Evolutionary conservation across 1,140 invertebrate genomes (phyloP), one percentile per base, ranked within the genome.

Genomic region (Tribolium castaneum): DNA sequence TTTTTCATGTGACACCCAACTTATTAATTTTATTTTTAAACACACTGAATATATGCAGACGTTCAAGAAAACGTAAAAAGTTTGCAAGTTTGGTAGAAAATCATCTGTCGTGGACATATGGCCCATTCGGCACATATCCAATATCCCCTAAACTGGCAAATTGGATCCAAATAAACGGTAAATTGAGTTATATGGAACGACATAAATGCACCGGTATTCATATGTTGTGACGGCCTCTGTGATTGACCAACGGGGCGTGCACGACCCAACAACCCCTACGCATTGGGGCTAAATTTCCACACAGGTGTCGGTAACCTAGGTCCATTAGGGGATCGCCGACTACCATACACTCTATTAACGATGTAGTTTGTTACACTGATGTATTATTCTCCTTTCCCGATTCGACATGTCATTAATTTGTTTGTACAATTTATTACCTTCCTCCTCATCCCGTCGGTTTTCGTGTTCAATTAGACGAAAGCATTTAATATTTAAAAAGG

Each of bases 211-310:
- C 70, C 39, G 70, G 39, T 72, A 72, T 72, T 72, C 70, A 72
- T 72, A 30, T 72, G 45, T 72, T 72, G 45, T 72, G 70, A 72
- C 70, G 70, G 70, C 14, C 25, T 51, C 70, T 72, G 50, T 72
- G 70, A 72, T 72, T 72, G 70, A 72, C 70, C 70, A 72, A 22
- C 50, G 45, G 70, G 70, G 70, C 70, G 70, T 72, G 45, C 19
- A 72, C 13, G n/a, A 49, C 39, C 39, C 0, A 72, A 72, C 70
- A 72, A 72, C 50, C 45, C 50, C 45, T 72, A 14, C 16, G 50
- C 70, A 51, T 72, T 72, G 70, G n/a, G 50, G 70, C 50, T 49
- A 72, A 72, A 72, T 30, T 72, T 30, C 70, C 45, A 50, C 50
- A 72, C 70, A 72, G 70, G 70, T 72, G 70, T n/a, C 45, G 14